These are phyloP conservation scores for Seriola aureovittata DNA, from an alignment of 2,113 vertebrate genomes.

Conservation along the genomic window DNA sequence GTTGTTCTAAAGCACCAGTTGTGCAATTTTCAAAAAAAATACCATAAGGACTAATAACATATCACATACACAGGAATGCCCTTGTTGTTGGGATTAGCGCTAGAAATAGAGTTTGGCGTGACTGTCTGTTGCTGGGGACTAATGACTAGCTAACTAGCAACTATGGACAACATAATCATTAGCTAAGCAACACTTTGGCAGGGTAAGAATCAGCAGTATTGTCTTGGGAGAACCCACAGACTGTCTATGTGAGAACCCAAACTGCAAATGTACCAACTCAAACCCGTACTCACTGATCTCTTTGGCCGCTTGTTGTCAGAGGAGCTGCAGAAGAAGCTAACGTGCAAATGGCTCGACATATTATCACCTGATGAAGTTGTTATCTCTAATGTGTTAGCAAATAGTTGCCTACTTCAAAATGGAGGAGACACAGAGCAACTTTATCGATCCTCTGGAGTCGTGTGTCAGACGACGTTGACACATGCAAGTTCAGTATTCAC, in stretches of 20 bases:
- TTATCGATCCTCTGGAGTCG: too few relatives aligned
- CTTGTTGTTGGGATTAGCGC: neutral
- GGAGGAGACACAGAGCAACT: too few relatives aligned
- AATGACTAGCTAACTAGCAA: neutral
- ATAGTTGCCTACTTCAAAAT: too few relatives aligned
- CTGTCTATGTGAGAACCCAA: neutral
- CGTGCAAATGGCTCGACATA: neutral
- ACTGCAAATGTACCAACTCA: neutral
- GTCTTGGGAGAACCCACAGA: neutral
- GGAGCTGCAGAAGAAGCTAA: neutral
- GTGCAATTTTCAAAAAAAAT: neutral
- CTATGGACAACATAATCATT: slow-evolving; percentile 20
- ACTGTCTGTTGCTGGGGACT: neutral
- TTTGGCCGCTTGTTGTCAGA: neutral
- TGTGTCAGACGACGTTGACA: too few relatives aligned
- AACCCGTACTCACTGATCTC: neutral
- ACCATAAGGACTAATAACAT: neutral
- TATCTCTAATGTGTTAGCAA: neutral
- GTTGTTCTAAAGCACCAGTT: neutral
- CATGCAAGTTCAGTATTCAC: too few relatives aligned
- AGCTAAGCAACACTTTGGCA: neutral
- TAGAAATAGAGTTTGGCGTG: slow-evolving; percentile 8
- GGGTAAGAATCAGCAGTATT: neutral
- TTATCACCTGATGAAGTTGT: neutral
- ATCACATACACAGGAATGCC: neutral